Base-by-base conservation (phyloP, 2,888 invertebrate species). In the Coleophora flavipennella region DNA sequence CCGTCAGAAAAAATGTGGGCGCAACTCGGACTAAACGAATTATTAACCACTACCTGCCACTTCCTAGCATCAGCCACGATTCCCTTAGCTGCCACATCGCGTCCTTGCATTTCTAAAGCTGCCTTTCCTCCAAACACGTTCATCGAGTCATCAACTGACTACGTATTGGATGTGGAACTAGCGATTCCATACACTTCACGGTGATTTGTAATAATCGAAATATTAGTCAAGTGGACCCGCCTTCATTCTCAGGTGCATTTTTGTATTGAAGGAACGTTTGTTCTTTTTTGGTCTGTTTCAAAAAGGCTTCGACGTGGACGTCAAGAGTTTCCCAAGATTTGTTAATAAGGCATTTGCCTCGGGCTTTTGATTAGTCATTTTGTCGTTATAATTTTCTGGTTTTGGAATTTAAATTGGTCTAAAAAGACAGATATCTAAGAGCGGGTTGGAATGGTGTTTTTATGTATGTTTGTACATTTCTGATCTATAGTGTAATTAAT, bases 201-300 rank as follows among this genome's bases (percentile, higher is more conserved):
- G 61, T 71, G 63, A 69, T 75, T 69, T 68, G 67, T 76, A 69
- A 69, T 75, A 70, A 79, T 77, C 74, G 75, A 67, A 71, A 74
- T 83, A 77, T 79, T 79, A 79, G 79, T 79, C 69, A 80, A 79
- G 79, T 78, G 71, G 75, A 57, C 68, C 79, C 81, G 77, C 81
- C 81, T 80, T 75, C 79, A 79, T 81, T 79, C 81, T 83, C 83
- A 83, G 83, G 81, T 83, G 83, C 81, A 79, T 83, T 79, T 81
- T 81, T 81, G 79, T 78, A 80, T 83, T 71, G 73, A 74, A 72
- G 75, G 67, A 75, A 70, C 77, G 67, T 74, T 73, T 72, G 66
- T 69, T 62, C 71, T 77, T 78, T 73, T 71, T 77, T 75, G 65
- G 69, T 70, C 61, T 74, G 67, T 78, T 77, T 76, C 70, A 70